Evolutionary conservation across 2,797 vertebrate species (phyloP).

Genomic region (Masticophis lateralis): DNA sequence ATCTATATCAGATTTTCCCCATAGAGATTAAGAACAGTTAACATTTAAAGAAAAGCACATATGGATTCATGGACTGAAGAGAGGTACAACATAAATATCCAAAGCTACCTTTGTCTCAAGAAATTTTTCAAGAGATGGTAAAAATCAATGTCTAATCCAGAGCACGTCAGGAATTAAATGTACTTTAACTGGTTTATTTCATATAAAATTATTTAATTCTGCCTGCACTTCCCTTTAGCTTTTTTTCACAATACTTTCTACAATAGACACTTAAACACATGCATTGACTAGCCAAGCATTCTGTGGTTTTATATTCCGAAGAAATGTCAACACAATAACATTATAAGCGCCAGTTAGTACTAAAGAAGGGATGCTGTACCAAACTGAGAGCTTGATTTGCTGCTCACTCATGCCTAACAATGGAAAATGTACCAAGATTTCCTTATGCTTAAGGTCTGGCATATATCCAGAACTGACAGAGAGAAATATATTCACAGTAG

Average conservation of each 20-base stretch:
- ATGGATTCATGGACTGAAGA: background rate
- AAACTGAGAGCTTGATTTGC: background rate
- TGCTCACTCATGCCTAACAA: background rate
- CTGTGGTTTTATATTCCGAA: background rate
- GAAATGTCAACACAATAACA: background rate
- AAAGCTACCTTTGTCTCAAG: slow-evolving; percentile 5
- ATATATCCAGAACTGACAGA: background rate
- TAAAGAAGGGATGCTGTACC: background rate
- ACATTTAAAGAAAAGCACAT: background rate
- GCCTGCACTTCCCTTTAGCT: slow-evolving; percentile 15
- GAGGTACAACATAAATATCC: background rate
- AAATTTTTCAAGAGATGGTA: slow-evolving; percentile 17
- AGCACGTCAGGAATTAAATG: slow-evolving; percentile 41
- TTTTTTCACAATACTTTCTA: slow-evolving; percentile 6
- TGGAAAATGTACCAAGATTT: background rate
- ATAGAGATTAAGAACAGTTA: no score
- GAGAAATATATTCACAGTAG: background rate
- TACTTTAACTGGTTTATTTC: slow-evolving; percentile 43
- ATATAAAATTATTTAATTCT: slow-evolving; percentile 38
- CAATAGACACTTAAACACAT: slow-evolving; percentile 13
- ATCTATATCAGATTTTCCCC: background rate
- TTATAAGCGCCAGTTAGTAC: background rate
- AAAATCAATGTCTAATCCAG: slow-evolving; percentile 26
- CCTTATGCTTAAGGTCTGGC: background rate
- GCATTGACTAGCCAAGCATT: background rate